phyloP scores from a whole-genome alignment of 2,888 invertebrate species.

The Cantharis flavilabris region DNA sequence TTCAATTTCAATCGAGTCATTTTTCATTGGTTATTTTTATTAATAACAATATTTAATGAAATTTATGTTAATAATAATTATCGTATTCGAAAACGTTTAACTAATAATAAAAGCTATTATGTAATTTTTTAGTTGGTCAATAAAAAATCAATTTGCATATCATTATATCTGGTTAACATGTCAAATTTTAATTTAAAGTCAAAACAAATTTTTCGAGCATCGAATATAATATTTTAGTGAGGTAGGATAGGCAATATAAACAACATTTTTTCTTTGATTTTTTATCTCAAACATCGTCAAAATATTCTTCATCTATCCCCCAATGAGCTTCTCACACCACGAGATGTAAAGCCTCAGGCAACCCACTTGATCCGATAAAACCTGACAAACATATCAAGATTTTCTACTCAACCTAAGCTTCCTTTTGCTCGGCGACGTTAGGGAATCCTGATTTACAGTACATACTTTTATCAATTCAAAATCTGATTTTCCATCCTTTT shows the following conservation, averaged over 20 bases:
- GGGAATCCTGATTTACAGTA: slow-evolving; percentile 38
- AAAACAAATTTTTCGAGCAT: neutral
- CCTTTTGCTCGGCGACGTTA: slow-evolving; percentile 33
- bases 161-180: slow-evolving; percentile 6
- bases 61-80: neutral
- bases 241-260: neutral
- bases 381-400: slow-evolving; percentile 54
- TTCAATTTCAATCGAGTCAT: slow-evolving; percentile 1
- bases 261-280: slow-evolving; percentile 16
- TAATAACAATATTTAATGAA: neutral
- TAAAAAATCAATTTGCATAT: slow-evolving; percentile 16
- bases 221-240: neutral
- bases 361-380: slow-evolving; percentile 53
- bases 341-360: slow-evolving; percentile 29
- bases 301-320: slow-evolving; percentile 25
- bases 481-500: neutral
- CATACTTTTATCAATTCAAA: slow-evolving; percentile 10
- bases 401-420: slow-evolving; percentile 40
- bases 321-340: slow-evolving; percentile 24
- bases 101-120: neutral
- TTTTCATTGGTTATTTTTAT: neutral
- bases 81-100: neutral
- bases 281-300: slow-evolving; percentile 25
- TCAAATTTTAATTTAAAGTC: neutral
- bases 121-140: slow-evolving; percentile 5